phyloP scores from a whole-genome alignment of 2,797 vertebrate genomes.

The Sebastes minor region DNA sequence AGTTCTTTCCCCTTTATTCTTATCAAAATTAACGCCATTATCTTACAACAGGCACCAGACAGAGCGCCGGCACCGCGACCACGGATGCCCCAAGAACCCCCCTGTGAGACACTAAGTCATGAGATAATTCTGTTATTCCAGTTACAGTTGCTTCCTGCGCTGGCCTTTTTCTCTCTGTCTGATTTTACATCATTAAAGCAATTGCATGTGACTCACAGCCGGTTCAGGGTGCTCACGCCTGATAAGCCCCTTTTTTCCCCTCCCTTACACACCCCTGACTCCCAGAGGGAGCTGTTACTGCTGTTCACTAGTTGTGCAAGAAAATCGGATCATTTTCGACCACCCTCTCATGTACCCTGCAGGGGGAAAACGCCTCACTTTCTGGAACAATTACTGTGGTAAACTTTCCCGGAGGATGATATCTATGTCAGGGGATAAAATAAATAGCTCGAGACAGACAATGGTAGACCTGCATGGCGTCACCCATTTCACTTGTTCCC shows the following conservation, averaged over 20 bases:
- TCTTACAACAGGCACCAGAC: slow-evolving; percentile 66
- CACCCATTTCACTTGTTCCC: slow-evolving; percentile 47
- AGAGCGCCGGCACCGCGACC: slow-evolving; percentile 28
- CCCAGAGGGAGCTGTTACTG: slow-evolving; percentile 77
- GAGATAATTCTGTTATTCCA: slow-evolving; percentile 77
- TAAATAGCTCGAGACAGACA: slow-evolving; percentile 63
- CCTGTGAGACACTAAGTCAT: slow-evolving; percentile 53
- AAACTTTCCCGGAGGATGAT: slow-evolving; percentile 65
- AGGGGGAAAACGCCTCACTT: slow-evolving; percentile 45
- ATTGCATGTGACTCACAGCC: slow-evolving; percentile 72
- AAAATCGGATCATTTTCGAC: slow-evolving; percentile 77
- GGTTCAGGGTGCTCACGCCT: slow-evolving; percentile 55
- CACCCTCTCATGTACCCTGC: slow-evolving; percentile 56
- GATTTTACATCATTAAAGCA: slow-evolving; percentile 72
- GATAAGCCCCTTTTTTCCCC: slow-evolving; percentile 63
- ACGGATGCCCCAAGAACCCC: slow-evolving; percentile 38
- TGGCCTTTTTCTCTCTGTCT: slow-evolving; percentile 41
- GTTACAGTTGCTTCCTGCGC: slow-evolving; percentile 47
- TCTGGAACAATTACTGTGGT: slow-evolving; percentile 54
- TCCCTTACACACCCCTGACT: slow-evolving; percentile 48
- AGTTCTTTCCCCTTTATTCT: slow-evolving; percentile 48
- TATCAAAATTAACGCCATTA: slow-evolving; percentile 78
- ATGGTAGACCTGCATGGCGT: slow-evolving; percentile 37
- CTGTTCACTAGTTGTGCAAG: slow-evolving; percentile 69
- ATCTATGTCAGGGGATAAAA: slow-evolving; percentile 65